Evolutionary conservation across 2,113 vertebrate genomes (phyloP), one percentile per base, ranked within the genome.

Genomic region (Mystacornis crossleyi): DNA sequence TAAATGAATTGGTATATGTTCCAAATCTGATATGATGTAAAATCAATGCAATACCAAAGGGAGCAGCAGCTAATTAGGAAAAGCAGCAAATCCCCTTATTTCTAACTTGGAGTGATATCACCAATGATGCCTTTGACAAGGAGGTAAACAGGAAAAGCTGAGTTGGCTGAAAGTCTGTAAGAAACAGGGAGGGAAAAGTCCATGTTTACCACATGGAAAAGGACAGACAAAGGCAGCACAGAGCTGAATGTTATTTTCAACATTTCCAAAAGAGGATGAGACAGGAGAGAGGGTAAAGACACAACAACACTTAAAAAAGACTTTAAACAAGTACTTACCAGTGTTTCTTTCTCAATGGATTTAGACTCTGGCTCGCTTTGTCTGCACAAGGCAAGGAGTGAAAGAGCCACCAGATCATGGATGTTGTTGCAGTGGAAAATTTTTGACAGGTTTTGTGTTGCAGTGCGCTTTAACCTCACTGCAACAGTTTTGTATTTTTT

Each of bases 81-180:
- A 89, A 54, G 33, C 86, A 66, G 64, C 61, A 92, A 91, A 61
- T 33, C 12, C 31, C 50, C 78, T 95, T 64, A 91, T 96, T 97
- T 95, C 92, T 83, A 93, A 93, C 54, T 69, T 72, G 65, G 55
- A 55, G 42, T 93, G 94, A 75, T 54, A 80, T 77, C 90, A 65
- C 53, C 58, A 82, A 57, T 57, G 89, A 97, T 2, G 34, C 16
- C 45, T 89, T 69, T 65, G 86, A 93, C 61, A 73, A 86, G 81
- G 89, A 94, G 85, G 50, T 96, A 97, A 97, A 98, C 93, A 98
- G 97, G 97, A 98, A 97, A 97, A 94, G 66, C 90, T 91, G 88
- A 97, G 79, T 7, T 96, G 87, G 88, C 89, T 84, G 65, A 50
- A 96, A 96, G 89, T 95, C 83, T 72, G 82, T 34, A 87, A 94